Percentiles rank a stretch among this genome's conserved stretches.
Conservation (phyloP, 2,113 vertebrate species). For the Loxodonta africana region DNA sequence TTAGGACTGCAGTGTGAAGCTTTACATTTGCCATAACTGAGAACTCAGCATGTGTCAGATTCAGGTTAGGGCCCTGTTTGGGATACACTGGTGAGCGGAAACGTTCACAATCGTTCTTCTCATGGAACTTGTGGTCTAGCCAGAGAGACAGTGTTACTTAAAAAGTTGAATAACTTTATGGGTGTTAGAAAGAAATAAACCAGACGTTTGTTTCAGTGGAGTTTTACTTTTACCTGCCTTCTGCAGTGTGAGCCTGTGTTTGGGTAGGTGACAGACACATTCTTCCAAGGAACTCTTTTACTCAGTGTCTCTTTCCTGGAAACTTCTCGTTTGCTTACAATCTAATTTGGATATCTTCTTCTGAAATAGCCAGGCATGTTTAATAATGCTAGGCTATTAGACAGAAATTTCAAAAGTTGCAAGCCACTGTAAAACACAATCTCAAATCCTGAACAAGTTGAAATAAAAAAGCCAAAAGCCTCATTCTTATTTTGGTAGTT, state of each 20-base stretch:
- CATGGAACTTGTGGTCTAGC: background rate
- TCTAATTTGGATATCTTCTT: background rate
- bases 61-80: background rate
- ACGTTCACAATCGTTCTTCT: background rate
- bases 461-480: background rate
- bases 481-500: background rate
- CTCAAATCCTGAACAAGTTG: background rate
- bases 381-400: background rate
- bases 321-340: background rate
- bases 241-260: background rate
- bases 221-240: background rate
- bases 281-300: background rate
- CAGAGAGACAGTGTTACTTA: background rate
- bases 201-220: background rate
- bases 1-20: background rate
- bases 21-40: background rate
- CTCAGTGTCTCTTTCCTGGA: background rate
- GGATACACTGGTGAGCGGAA: background rate
- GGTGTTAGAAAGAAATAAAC: background rate
- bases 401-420: background rate
- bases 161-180: background rate
- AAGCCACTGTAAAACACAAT: background rate
- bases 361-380: background rate
- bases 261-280: background rate
- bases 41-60: background rate